Evolutionary conservation across 2,113 vertebrate species (phyloP), one percentile per base, ranked within the genome.

Genomic region (Oreochromis tanganicae): DNA sequence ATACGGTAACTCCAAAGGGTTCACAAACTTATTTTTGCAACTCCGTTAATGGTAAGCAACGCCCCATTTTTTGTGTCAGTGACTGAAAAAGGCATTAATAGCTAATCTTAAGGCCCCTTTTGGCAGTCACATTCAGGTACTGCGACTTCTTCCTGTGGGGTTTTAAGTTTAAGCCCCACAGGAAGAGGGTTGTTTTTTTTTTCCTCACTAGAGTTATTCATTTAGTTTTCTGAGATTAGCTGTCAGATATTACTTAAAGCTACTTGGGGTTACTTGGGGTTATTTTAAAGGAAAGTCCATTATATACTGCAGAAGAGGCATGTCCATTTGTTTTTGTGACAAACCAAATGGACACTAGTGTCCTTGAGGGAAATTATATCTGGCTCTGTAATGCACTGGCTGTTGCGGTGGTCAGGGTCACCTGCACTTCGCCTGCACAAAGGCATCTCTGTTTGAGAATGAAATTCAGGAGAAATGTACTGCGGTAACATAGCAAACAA

Each of bases 381-480:
- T 38, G 73, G 73, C 59, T 56, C 59, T 75, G 75, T 57, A 34
- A 75, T 48, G 43, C 27, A 21, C 16, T 87, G 73, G 80, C 55
- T 57, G 61, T n/a, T 57, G 32, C 54, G 9, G 68, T 21, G 5
- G 52, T 63, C 43, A 80, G 36, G 52, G 81, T 87, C 78, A 88
- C 91, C 87, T 84, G 83, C 36, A 55, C 17, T 55, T 61, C 54
- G 43, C 50, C 71, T 16, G 48, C 66, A 94, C 93, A 94, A 93
- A 88, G 85, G 86, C 83, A 21, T 34, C 91, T 92, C 55, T 94
- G 93, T 94, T 87, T 54, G 48, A 41, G 57, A 71, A 68, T 59
- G 46, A 32, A 9, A 78, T 12, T 78, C 79, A 14, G 68, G 32
- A 84, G 38, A 79, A 78, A 87, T 84, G 21, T 12, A 80, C 55